Evolutionary conservation across 2,888 invertebrate genomes (phyloP), one percentile per base, ranked within the genome.

Genomic region (Eupithecia insigniata): DNA sequence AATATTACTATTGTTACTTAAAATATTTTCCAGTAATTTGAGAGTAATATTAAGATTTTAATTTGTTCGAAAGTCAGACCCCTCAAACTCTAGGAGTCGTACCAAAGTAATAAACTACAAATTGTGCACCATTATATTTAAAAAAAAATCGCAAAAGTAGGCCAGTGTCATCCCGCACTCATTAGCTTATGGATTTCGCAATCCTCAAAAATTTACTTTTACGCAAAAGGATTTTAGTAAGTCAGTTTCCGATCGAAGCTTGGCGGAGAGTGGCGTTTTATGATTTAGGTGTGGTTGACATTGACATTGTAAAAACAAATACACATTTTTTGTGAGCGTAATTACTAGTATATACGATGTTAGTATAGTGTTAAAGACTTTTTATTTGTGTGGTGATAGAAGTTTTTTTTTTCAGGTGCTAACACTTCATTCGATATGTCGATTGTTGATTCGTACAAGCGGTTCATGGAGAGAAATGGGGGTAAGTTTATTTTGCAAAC

Each of bases 391-490:
- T 64, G 36, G 36, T 75, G 58, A 51, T 58, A 36, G 32, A 43
- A 61, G 74, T 71, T 78, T 64, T 78, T 76, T 72, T 51, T 85
- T 83, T 39, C 85, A 90, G 85, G 86, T 79, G 82, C 79, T 28
- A 88, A 87, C 74, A 82, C 82, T 1, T 64, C 78, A 28, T 81
- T 81, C 85, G 86, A 89, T 77, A 92, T 92, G 90, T 93, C 93
- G 66, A 82, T 94, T 71, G 90, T 94, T 69, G 93, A 94, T 78
- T 93, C 94, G 0, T 94, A 94, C 80, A 87, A 85, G 76, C 87
- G 85, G 69, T 94, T 94, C 74, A 94, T 94, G 94, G 93, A 94
- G 77, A 84, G 87, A 55, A 93, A 94, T 69, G 91, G 94, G 71
- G 94, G 94, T 94, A 77, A 91, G 93, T 86, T 64, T 66, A n/a